A percentile compares a stretch with the other conserved stretches of the same genome.
Conservation (phyloP, 2,797 vertebrate species). For the Oryzias dopingdopingensis region DNA sequence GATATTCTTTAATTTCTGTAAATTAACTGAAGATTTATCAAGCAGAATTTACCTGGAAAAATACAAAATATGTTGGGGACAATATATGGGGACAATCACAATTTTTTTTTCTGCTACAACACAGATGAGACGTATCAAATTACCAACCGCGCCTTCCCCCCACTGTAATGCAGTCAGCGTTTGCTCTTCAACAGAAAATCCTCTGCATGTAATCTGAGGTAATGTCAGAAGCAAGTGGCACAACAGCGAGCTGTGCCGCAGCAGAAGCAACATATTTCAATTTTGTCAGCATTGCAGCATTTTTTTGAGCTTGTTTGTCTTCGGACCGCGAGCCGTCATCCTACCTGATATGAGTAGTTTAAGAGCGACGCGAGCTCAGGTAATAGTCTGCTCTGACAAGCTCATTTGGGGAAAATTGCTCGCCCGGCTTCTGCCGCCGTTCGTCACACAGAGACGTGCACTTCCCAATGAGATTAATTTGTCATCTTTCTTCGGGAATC, state of each 20-base stretch:
- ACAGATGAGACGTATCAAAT: slow-evolving; percentile 30
- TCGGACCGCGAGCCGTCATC: slow-evolving; percentile 37
- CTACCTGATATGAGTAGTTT: slow-evolving; percentile 22
- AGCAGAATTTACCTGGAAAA: too few relatives aligned
- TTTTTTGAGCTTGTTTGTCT: slow-evolving; percentile 55
- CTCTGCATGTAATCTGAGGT: slow-evolving; percentile 22
- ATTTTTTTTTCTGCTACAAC: too few relatives aligned
- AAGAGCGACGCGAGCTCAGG: slow-evolving; percentile 56
- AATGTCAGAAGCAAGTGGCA: slow-evolving; percentile 24
- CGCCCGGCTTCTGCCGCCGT: slow-evolving; percentile 57
- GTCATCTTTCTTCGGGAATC: slow-evolving; percentile 58
- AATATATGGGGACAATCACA: too few relatives aligned
- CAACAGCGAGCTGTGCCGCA: slow-evolving; percentile 14
- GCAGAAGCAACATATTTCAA: slow-evolving; percentile 47
- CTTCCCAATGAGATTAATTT: slow-evolving; percentile 65
- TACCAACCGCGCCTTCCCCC: slow-evolving; percentile 14
- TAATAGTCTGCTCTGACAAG: slow-evolving; percentile 60
- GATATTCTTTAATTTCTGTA: too few relatives aligned
- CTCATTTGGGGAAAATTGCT: slow-evolving; percentile 74
- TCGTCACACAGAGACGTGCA: slow-evolving; percentile 56
- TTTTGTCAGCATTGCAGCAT: slow-evolving; percentile 44
- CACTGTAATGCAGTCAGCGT: slow-evolving; percentile 24
- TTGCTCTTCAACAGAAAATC: slow-evolving; percentile 21
- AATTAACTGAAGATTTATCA: too few relatives aligned
- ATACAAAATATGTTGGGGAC: too few relatives aligned